Base-by-base conservation (phyloP, 1,140 invertebrate genomes). In the Hyphantria cunea region DNA sequence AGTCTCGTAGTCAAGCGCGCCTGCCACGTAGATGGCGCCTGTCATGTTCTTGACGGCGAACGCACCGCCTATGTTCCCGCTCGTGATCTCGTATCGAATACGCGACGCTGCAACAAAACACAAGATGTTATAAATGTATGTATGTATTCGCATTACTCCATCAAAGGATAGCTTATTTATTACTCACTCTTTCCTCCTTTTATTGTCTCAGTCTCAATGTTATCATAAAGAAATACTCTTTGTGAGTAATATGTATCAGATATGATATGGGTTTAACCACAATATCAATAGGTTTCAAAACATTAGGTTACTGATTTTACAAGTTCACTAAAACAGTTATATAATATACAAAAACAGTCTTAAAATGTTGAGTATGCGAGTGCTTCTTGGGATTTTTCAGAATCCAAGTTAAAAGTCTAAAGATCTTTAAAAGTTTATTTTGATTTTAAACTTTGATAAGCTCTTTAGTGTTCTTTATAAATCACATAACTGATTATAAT, bases 31-130 rank as follows among this genome's bases (percentile, higher is more conserved):
- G 91, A 99, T 99, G 81, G 97, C 97, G 68, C 98, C 98, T 64
- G 97, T 98, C 94, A 97, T 97, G 89, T 98, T 98, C 91, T 99
- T 98, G 66, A 99, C 97, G 64, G 97, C 97, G 91, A 99, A 99
- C 32, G 97, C 97, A 78, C 97, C 97, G 66, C 97, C 97, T 93
- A 98, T 95, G 94, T 99, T 99, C 93, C 98, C 98, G 94, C 97
- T 97, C 88, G 97, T 98, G 92, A 99, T 99, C 94, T 98, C 97
- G 93, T 99, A 99, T 93, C 97, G 96, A 94, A 99, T 98, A 94
- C 96, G 96, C 91, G 98, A 98, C 82, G 97, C 98, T 99, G 93
- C 59, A 94, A 95, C 78, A 84, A 91, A 90, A 89, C 68, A 73
- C 13, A 66, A 37, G 39, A 68, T 65, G 7, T 25, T 25, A 25